Evolutionary conservation across 2,888 invertebrate species (phyloP), one percentile per base, ranked within the genome.

Genomic region (Melinaea menophilus): DNA sequence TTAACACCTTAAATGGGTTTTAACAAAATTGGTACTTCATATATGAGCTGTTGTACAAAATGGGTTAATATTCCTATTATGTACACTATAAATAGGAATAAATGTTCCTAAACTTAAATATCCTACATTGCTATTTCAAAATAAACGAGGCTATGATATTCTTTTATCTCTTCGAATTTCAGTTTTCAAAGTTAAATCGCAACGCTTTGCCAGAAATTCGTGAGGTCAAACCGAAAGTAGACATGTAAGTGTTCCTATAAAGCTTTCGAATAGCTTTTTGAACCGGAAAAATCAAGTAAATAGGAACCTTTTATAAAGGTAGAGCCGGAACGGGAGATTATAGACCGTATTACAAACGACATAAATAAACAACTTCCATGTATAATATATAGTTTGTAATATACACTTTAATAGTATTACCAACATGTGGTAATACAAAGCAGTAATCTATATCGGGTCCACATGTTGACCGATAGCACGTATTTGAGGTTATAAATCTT

Each of bases 401-500:
- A 22, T 22, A 22, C 22, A 22, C 0, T 22, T 22, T 22, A 22
- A 22, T 22, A 22, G 22, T 22, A 22, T 22, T 22, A 22, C 22
- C 22, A 22, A 22, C 22, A 22, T 22, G 22, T 22, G 22, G 22
- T 22, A 22, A 22, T 22, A 22, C 22, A 22, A 22, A 22, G 22
- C 22, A 3, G 11, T 41, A 41, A 37, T 37, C 37, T 37, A 37
- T 37, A 37, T 37, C 7, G 55, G 41, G 60, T 55, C 45, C 9
- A 41, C 37, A 34, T 48, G 12, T 22, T 61, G 35, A 13, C 22
- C 48, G 41, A 57, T 54, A 57, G 41, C 57, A 62, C 13, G 12
- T 48, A 57, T 61, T 62, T 64, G 57, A 37, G 56, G 59, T 70
- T 66, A 62, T 64, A 63, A 64, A 66, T 63, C 63, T 61, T 48